A percentile compares a stretch with the other conserved stretches of the same genome.
Conservation (phyloP, 2,797 vertebrate genomes). For the Pseudocheirus occidentalis region DNA sequence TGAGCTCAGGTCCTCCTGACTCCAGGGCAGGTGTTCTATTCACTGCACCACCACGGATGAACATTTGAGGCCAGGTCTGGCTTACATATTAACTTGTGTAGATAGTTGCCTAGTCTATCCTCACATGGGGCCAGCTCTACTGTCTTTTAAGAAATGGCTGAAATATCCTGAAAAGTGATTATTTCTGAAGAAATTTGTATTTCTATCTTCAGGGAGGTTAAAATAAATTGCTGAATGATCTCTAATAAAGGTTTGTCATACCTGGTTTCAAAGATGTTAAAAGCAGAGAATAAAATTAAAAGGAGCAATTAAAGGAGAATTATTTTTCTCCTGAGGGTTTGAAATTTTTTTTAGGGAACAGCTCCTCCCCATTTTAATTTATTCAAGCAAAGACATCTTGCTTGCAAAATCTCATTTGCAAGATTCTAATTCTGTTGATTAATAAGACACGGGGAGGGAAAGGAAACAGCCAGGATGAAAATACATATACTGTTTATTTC, state of each 20-base stretch:
- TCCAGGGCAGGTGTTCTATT: no score
- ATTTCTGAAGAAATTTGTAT: background rate
- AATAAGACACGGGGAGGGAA: background rate
- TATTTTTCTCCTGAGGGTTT: background rate
- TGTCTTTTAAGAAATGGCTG: background rate
- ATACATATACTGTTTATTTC: background rate
- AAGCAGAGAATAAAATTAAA: constrained; percentile 36
- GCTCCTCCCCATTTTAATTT: background rate
- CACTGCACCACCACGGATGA: background rate
- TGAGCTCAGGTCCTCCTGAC: no score
- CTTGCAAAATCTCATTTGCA: background rate
- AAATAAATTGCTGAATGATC: background rate
- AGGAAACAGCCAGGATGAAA: constrained; percentile 35
- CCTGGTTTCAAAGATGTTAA: background rate
- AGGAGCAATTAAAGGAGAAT: background rate
- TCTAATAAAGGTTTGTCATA: background rate
- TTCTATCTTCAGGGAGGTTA: background rate
- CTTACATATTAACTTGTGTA: background rate
- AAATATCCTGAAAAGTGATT: background rate
- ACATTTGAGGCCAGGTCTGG: background rate
- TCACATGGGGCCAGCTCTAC: background rate
- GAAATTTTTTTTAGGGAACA: background rate
- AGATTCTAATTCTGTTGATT: constrained; percentile 22
- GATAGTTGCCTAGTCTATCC: background rate
- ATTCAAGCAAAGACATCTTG: constrained; percentile 26